A percentile compares a stretch with the other conserved stretches of the same genome.
Evolutionary conservation across 37 sponge, comb jelly and placozoan species (phyloP).

Genomic region (Cliona cf. orientalis): DNA sequence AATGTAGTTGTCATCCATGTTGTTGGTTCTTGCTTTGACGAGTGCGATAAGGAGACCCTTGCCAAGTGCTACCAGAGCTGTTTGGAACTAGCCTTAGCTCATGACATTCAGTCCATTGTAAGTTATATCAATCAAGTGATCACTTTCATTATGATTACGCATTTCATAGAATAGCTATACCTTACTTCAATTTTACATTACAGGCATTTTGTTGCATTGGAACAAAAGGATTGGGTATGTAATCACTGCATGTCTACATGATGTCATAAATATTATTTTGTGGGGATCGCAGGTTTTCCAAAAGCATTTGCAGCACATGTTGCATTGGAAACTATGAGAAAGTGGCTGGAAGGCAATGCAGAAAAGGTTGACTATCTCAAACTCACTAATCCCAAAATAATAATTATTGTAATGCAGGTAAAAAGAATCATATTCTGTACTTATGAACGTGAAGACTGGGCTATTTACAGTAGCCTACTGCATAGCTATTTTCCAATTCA

Average conservation of each 20-base stretch:
- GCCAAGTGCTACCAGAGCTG: slow-evolving; percentile 70
- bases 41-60: slow-evolving; percentile 32
- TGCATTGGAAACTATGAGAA: slow-evolving; percentile 60
- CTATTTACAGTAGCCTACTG: too few species aligned
- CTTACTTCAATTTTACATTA: too few species aligned
- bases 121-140: too few species aligned
- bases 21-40: slow-evolving; percentile 95
- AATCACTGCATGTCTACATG: neutral
- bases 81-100: slow-evolving; percentile 51
- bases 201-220: slow-evolving; percentile 91
- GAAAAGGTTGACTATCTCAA: too few species aligned
- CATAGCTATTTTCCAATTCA: too few species aligned
- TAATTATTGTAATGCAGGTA: too few species aligned
- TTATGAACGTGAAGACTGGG: too few species aligned
- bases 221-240: slow-evolving; percentile 83
- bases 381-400: too few species aligned
- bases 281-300: slow-evolving; percentile 60
- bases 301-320: slow-evolving; percentile 77
- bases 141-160: neutral
- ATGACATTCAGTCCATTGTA: slow-evolving; percentile 78
- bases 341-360: slow-evolving; percentile 75
- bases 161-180: neutral
- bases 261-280: neutral
- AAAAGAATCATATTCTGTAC: slow-evolving; percentile 91
- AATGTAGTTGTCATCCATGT: slow-evolving; percentile 81